Base-by-base conservation (phyloP, 2,113 vertebrate genomes). In the Tenebrosternarchus preto region DNA sequence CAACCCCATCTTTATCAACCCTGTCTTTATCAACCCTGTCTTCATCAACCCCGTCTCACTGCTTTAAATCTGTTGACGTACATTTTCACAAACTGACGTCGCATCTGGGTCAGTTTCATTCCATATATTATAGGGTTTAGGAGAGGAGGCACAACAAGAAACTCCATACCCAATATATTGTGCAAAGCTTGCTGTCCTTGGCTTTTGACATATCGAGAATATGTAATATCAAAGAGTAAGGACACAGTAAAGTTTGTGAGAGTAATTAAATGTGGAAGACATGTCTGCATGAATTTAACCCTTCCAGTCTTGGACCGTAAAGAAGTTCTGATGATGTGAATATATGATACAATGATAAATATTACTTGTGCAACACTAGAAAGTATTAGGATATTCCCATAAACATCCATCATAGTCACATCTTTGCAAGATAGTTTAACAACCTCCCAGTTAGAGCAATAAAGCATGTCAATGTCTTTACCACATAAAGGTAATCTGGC, bases 371-470 rank as follows among this genome's bases (percentile, higher is more conserved):
- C 46, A 50, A 50, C 2, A 46, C 71, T 67, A 60, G 1, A 61
- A 11, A 79, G 1, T 50, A 50, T n/a, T 79, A 71, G 24, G 56
- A 71, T 12, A 73, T 70, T 61, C 0, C 61, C 73, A 66, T 80
- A 2, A 43, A 43, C 7, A 43, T 79, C 17, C 0, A n/a, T 55
- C 24, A 6, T 0, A 2, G 69, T 46, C 1, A n/a, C n/a, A 29
- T 53, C 68, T 57, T 85, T 86, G 76, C 92, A 90, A 80, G 77
- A 36, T 15, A 94, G 82, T 22, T 91, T 86, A 60, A 76, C 85
- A 87, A 92, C 17, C 78, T 89, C 22, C 91, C 89, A 83, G 88
- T 83, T 92, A 0, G 81, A 88, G 78, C 92, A 93, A 39, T 91
- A 93, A 2, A 93, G 67, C 72, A 83, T 89, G 0, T 77, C 80